A percentile compares a stretch with the other conserved stretches of the same genome.
These are phyloP conservation scores for Stenurella melanura DNA, from an alignment of 2,888 invertebrate genomes.

Conservation along the genomic window DNA sequence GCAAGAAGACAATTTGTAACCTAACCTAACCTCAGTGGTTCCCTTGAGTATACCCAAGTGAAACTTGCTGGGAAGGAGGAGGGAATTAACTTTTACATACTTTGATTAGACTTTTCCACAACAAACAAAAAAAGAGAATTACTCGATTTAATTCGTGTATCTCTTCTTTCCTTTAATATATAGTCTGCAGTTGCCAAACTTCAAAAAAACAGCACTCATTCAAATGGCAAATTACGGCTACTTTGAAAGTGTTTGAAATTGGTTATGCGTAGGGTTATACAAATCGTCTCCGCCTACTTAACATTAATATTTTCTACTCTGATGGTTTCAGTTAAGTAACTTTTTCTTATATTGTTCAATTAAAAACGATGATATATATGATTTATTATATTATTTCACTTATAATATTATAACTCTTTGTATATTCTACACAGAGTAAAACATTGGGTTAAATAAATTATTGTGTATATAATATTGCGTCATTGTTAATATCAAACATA, in stretches of 20 bases:
- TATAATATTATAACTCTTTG: background rate
- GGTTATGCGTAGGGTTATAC: background rate
- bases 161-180: too few relatives aligned
- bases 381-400: background rate
- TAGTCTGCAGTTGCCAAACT: too few relatives aligned
- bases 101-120: too few relatives aligned
- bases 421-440: background rate
- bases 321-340: background rate
- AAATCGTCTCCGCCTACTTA: background rate
- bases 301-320: background rate
- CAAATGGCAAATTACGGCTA: background rate
- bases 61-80: too few relatives aligned
- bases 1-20: too few relatives aligned
- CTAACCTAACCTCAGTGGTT: too few relatives aligned
- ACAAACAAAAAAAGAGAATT: too few relatives aligned
- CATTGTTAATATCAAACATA: constrained; percentile 2
- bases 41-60: too few relatives aligned
- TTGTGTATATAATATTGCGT: constrained; percentile 5
- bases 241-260: background rate
- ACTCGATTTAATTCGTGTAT: too few relatives aligned
- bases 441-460: background rate
- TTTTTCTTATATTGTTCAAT: background rate
- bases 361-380: background rate
- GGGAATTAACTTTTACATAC: too few relatives aligned
- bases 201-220: background rate